phyloP scores from a whole-genome alignment of 2,888 invertebrate genomes.

The Argyresthia goedartella region DNA sequence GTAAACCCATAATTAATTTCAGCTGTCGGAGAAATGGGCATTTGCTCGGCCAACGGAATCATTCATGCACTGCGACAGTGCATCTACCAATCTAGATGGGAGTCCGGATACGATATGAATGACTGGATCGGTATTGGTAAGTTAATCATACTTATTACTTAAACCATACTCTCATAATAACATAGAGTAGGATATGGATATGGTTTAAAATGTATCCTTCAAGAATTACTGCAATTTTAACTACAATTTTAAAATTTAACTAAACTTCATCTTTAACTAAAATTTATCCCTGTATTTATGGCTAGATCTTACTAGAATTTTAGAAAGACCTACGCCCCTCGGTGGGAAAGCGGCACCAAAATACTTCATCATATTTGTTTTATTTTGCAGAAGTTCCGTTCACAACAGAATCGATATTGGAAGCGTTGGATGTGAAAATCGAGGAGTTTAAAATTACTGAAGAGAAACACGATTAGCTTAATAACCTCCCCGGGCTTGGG shows the following conservation, averaged over 20 bases:
- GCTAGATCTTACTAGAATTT: too few species aligned
- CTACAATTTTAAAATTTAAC: too few species aligned
- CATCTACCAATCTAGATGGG: slow-evolving; percentile 43
- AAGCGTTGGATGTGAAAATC: slow-evolving; percentile 36
- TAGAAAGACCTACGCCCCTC: too few species aligned
- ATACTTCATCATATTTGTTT: too few species aligned
- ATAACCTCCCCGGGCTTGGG: background rate
- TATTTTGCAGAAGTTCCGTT: slow-evolving; percentile 37
- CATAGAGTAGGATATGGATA: too few species aligned
- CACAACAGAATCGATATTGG: slow-evolving; percentile 40
- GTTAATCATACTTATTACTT: too few species aligned
- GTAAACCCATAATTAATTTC: slow-evolving; percentile 14
- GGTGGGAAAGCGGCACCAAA: too few species aligned
- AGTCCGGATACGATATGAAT: slow-evolving; percentile 41
- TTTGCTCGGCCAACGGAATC: slow-evolving; percentile 40
- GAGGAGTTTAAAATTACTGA: slow-evolving; percentile 28
- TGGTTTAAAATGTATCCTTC: too few species aligned
- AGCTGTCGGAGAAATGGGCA: slow-evolving; percentile 61
- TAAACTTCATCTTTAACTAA: too few species aligned
- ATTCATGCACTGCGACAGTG: slow-evolving; percentile 40
- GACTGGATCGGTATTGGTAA: slow-evolving; percentile 47
- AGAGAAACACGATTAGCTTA: background rate
- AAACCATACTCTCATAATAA: too few species aligned
- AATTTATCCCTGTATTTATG: too few species aligned
- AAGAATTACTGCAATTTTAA: too few species aligned